A percentile compares a stretch with the other conserved stretches of the same genome.
Evolutionary conservation across 2,888 invertebrate genomes (phyloP).

Genomic region (Carpatolechia fugitivella): DNA sequence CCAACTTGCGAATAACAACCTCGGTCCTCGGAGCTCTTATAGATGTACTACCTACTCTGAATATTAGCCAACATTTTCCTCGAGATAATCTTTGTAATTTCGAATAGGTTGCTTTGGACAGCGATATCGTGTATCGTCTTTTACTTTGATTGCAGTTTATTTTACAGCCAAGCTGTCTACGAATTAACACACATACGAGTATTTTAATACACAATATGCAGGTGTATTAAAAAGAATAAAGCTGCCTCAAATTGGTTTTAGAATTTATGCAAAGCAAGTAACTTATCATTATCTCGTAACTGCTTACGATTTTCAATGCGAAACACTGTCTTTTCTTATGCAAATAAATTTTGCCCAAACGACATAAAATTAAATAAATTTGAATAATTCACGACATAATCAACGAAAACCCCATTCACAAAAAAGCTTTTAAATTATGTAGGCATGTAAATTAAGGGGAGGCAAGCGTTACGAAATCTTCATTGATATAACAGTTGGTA

Average conservation of each 20-base stretch:
- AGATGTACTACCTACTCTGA: too few species aligned
- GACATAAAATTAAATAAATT: conserved; percentile 44
- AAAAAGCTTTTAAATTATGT: conserved; percentile 23
- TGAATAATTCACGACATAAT: conserved; percentile 50
- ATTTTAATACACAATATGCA: too few species aligned
- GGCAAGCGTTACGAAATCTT: not conserved
- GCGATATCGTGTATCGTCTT: too few species aligned
- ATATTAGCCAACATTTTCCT: too few species aligned
- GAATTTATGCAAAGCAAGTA: conserved; percentile 35
- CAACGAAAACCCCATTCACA: conserved; percentile 35
- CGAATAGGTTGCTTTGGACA: not conserved
- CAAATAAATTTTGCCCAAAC: conserved; percentile 41
- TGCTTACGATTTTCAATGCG: conserved; percentile 36
- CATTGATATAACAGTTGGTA: conserved; percentile 7
- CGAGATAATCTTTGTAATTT: not conserved
- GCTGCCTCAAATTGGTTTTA: conserved; percentile 28
- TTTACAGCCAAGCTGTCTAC: too few species aligned
- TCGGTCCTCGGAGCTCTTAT: too few species aligned
- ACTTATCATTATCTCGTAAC: conserved; percentile 29
- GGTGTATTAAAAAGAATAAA: conserved; percentile 35
- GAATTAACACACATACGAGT: too few species aligned
- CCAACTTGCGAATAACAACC: conserved; percentile 43
- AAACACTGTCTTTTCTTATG: conserved; percentile 48
- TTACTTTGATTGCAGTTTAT: too few species aligned
- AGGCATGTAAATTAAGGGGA: conserved; percentile 1